A percentile compares a stretch with the other conserved stretches of the same genome.
These are phyloP conservation scores for Menidia menidia DNA, from an alignment of 2,797 vertebrate genomes.

Conservation along the genomic window DNA sequence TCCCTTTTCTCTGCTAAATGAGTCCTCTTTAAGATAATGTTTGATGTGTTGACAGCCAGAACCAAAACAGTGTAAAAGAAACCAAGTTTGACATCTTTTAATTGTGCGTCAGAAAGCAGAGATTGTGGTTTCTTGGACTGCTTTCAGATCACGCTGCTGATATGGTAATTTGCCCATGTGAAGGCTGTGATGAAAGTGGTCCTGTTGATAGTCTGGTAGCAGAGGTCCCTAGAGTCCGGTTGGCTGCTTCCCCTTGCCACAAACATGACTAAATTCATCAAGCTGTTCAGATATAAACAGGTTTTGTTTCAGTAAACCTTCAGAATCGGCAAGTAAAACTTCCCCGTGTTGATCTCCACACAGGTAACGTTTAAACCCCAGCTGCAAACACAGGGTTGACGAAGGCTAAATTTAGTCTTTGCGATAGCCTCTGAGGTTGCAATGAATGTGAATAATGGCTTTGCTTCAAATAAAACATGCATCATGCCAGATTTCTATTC, in stretches of 20 bases:
- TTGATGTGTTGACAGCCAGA: conserved; percentile 84
- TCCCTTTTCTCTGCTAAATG: conserved; percentile 83
- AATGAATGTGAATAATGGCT: conserved; percentile 57
- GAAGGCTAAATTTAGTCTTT: conserved; percentile 12
- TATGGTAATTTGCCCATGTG: conserved; percentile 76
- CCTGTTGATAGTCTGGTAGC: conserved; percentile 65
- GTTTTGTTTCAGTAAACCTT: conserved; percentile 46
- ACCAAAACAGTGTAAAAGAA: conserved; percentile 82
- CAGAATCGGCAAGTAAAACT: not conserved
- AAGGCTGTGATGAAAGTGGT: conserved; percentile 75
- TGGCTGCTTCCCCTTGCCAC: conserved; percentile 48
- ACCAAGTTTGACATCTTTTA: conserved; percentile 89
- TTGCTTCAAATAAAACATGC: conserved; percentile 40
- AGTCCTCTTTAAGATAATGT: conserved; percentile 87
- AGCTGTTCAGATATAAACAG: conserved; percentile 34
- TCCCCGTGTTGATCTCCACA: conserved; percentile 16
- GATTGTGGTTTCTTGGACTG: conserved; percentile 77
- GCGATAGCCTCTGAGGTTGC: conserved; percentile 43
- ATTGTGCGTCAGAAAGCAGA: conserved; percentile 84
- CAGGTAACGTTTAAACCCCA: conserved; percentile 20
- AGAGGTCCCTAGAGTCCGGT: conserved; percentile 65
- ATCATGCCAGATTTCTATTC: conserved; percentile 52
- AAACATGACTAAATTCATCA: conserved; percentile 47
- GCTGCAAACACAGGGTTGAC: conserved; percentile 19
- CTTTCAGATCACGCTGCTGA: conserved; percentile 75